These are phyloP conservation scores for Puffinus mauretanicus DNA, from an alignment of 2,113 vertebrate species.

Conservation along the genomic window DNA sequence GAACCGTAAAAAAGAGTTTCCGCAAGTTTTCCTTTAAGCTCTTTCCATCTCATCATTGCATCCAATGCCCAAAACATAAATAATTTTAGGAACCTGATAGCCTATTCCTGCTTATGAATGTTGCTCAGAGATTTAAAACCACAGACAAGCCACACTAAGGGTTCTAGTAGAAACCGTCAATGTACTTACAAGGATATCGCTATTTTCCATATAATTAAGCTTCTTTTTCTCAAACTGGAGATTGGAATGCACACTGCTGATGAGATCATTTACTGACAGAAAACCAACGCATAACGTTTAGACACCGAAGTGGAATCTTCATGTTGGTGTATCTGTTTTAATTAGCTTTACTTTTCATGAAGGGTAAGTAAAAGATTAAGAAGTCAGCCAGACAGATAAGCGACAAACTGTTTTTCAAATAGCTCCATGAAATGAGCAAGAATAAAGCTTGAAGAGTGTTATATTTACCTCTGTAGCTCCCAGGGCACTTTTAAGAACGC, in stretches of 20 bases:
- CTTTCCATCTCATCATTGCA: neutral
- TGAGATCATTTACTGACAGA: neutral
- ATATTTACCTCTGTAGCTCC: constrained; percentile 57
- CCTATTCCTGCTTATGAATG: neutral
- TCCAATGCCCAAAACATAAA: neutral
- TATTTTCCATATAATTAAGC: neutral
- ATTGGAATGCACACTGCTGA: neutral
- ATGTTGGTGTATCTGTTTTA: neutral
- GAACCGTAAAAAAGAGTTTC: neutral
- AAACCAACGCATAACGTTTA: neutral
- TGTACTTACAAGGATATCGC: neutral
- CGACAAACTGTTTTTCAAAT: constrained; percentile 14
- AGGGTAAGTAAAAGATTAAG: constrained; percentile 51
- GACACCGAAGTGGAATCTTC: neutral
- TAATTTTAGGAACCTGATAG: neutral
- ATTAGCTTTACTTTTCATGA: constrained; percentile 48
- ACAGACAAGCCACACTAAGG: neutral
- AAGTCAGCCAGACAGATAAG: constrained; percentile 33
- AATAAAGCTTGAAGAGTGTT: constrained; percentile 53
- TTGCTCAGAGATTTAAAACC: neutral
- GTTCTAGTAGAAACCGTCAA: neutral
- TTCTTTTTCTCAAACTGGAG: neutral
- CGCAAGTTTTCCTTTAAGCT: neutral
- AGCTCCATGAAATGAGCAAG: constrained; percentile 65
- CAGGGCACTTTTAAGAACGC: constrained; percentile 43